These are phyloP conservation scores for Zalophus californianus DNA, from an alignment of 2,797 vertebrate genomes.

Conservation along the genomic window DNA sequence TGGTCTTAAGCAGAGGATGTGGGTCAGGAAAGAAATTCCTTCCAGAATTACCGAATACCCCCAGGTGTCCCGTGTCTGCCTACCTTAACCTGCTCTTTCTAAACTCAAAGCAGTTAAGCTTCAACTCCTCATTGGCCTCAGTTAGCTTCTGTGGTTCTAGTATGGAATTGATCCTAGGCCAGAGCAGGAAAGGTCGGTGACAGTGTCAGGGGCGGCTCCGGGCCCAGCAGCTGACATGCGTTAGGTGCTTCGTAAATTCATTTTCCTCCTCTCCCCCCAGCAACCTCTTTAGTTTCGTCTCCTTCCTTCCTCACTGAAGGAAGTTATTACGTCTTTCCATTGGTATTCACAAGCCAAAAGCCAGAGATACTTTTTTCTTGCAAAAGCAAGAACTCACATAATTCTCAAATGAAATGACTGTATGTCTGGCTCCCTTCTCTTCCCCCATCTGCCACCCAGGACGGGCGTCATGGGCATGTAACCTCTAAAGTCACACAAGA, in stretches of 20 bases:
- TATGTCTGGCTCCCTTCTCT: background rate
- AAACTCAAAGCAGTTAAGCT: background rate
- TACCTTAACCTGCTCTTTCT: background rate
- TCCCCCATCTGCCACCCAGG: background rate
- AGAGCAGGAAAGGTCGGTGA: background rate
- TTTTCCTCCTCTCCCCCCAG: background rate
- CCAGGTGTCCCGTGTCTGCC: background rate
- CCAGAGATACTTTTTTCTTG: background rate
- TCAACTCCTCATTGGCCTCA: background rate
- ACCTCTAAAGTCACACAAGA: background rate
- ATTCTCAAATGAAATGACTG: background rate
- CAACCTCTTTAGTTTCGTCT: background rate
- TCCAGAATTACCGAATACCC: background rate
- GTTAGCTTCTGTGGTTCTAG: background rate
- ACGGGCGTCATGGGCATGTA: accelerated
- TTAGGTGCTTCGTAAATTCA: background rate
- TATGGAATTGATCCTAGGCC: background rate
- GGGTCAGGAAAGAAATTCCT: background rate
- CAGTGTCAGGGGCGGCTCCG: accelerated
- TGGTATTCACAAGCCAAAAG: background rate
- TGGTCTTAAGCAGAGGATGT: background rate
- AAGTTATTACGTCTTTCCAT: background rate
- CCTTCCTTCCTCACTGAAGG: background rate
- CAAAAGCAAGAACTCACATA: background rate
- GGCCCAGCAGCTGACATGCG: background rate